Evolutionary conservation across 2,113 vertebrate genomes (phyloP).

Genomic region (Microcebus jonahi): DNA sequence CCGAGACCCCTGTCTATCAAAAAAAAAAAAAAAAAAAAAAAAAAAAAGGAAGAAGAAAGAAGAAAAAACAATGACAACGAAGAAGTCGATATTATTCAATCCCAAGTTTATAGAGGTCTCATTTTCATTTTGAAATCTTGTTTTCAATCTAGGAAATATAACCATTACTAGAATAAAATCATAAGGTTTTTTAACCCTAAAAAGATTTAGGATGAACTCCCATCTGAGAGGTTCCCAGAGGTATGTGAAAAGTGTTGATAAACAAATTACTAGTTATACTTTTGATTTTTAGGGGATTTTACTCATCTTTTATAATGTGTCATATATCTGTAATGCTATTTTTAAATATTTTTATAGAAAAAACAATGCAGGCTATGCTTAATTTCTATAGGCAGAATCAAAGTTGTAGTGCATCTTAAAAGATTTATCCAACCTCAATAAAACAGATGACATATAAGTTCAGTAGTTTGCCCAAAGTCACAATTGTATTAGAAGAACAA

Average conservation of each 20-base stretch:
- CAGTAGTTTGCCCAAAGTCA: constrained; percentile 19
- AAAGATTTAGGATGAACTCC: constrained; percentile 4
- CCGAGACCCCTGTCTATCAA: not conserved
- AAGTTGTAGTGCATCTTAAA: constrained; percentile 2
- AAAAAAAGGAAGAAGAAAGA: too few relatives aligned
- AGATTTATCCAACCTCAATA: constrained; percentile 15
- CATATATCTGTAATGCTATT: not conserved
- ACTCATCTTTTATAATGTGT: not conserved
- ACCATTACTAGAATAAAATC: constrained; percentile 17
- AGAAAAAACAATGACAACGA: not conserved
- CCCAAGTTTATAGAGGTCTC: not conserved
- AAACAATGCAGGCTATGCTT: not conserved
- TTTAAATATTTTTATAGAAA: constrained; percentile 1
- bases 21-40: not conserved
- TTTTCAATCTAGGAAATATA: not conserved
- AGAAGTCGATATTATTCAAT: not conserved
- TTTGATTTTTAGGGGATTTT: not conserved
- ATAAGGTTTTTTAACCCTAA: constrained; percentile 7
- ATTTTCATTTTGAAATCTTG: constrained; percentile 35
- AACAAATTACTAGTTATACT: not conserved
- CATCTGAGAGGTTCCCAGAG: not conserved
- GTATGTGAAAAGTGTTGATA: not conserved
- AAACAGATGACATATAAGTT: not conserved
- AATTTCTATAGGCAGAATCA: not conserved
- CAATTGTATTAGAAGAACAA: not conserved